Evolutionary conservation across 2,888 invertebrate species (phyloP).

Genomic region (Ptychoptera albimana): DNA sequence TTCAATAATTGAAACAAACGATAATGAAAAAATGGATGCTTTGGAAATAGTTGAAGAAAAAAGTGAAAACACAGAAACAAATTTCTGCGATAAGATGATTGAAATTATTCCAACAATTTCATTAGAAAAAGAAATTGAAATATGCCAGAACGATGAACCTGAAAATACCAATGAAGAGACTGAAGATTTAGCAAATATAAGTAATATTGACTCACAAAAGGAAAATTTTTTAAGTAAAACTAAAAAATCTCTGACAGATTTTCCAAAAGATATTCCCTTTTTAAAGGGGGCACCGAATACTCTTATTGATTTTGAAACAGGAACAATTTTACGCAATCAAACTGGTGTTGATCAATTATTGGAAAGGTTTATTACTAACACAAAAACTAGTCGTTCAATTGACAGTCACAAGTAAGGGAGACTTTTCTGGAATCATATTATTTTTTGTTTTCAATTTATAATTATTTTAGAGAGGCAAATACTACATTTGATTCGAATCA

Average conservation of each 20-base stretch:
- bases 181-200: neutral
- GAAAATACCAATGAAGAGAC: neutral
- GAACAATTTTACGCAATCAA: conserved; percentile 23
- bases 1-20: neutral
- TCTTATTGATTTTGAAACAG: conserved; percentile 45
- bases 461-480: neutral
- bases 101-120: conserved; percentile 7
- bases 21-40: conserved; percentile 8
- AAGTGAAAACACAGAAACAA: neutral
- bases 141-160: conserved; percentile 4
- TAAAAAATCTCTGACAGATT: neutral
- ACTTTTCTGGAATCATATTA: neutral
- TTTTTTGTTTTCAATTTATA: neutral
- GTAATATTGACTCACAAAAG: conserved; percentile 3
- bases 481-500: conserved; percentile 20
- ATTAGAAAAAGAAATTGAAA: too few species aligned
- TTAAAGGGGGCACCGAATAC: conserved; percentile 37
- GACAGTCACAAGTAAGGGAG: neutral
- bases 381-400: conserved; percentile 9
- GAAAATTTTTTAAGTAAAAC: neutral
- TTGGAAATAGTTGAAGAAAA: conserved; percentile 4
- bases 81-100: conserved; percentile 5
- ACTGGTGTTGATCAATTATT: conserved; percentile 50
- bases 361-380: conserved; percentile 54
- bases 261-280: conserved; percentile 23